Conservation (phyloP, 1,140 invertebrate genomes). For the Caenorhabditis latens region DNA sequence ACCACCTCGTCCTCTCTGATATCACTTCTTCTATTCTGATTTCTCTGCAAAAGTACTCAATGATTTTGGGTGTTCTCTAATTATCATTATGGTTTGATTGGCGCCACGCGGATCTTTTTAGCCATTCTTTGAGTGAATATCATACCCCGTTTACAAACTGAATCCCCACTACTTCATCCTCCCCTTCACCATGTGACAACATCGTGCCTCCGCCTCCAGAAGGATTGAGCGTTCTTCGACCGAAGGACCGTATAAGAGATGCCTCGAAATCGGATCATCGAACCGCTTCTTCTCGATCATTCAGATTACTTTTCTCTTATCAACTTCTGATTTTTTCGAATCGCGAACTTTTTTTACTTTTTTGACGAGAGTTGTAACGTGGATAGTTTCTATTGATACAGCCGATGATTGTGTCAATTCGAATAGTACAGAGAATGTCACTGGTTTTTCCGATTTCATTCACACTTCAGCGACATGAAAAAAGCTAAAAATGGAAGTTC, state of each 20-base stretch:
- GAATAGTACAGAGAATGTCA: constrained; percentile 5
- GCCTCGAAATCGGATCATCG: constrained; percentile 23
- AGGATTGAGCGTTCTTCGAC: constrained; percentile 37
- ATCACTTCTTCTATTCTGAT: not conserved
- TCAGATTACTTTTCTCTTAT: not conserved
- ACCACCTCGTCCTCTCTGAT: not conserved
- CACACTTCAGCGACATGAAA: not conserved
- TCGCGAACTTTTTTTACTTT: not conserved
- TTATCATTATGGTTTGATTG: too few relatives aligned
- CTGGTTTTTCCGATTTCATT: not conserved
- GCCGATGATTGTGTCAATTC: not conserved
- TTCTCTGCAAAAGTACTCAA: constrained; percentile 15
- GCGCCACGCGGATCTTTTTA: constrained; percentile 46
- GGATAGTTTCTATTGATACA: not conserved
- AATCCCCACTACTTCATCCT: not conserved
- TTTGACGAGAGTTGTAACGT: not conserved
- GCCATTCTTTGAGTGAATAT: constrained; percentile 46
- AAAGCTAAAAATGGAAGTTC: too few relatives aligned
- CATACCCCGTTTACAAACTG: constrained; percentile 34
- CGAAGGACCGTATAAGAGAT: constrained; percentile 51
- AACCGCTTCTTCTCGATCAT: constrained; percentile 33
- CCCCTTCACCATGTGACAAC: constrained; percentile 10
- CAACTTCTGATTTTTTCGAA: not conserved
- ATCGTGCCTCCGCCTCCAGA: constrained; percentile 45
- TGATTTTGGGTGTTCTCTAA: not conserved